phyloP scores from a whole-genome alignment of 2,888 invertebrate genomes.

The Lasioglossum vierecki region DNA sequence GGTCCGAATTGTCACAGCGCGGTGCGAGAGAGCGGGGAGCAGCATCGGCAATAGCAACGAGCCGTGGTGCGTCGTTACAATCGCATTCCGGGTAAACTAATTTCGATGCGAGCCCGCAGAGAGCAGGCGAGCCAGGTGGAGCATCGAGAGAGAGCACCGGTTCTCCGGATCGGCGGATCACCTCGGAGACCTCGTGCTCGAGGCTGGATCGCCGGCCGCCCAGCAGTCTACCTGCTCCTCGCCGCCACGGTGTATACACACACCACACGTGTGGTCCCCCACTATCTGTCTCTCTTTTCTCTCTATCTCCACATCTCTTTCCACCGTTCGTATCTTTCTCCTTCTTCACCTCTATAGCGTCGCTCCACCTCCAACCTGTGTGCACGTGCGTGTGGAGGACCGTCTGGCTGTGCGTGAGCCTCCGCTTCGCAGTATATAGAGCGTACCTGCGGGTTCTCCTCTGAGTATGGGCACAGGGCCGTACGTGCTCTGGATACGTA shows the following conservation, averaged over 20 bases:
- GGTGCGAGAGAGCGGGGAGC: background rate
- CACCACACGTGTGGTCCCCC: slow-evolving; percentile 77
- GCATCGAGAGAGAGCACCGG: slow-evolving; percentile 60
- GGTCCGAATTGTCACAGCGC: slow-evolving; percentile 15
- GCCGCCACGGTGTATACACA: slow-evolving; percentile 70
- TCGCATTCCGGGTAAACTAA: slow-evolving; percentile 62
- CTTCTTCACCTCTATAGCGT: slow-evolving; percentile 40
- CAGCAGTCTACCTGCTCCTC: slow-evolving; percentile 81
- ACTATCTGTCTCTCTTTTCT: slow-evolving; percentile 43
- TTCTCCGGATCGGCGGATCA: slow-evolving; percentile 64
- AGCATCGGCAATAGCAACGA: background rate
- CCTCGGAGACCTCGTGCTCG: slow-evolving; percentile 63
- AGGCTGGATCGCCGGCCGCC: slow-evolving; percentile 75
- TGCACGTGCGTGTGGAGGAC: slow-evolving; percentile 57
- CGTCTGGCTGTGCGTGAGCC: slow-evolving; percentile 53
- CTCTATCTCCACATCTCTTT: background rate
- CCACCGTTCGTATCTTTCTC: background rate
- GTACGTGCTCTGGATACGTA: slow-evolving; percentile 83
- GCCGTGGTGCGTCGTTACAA: slow-evolving; percentile 24
- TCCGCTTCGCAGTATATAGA: slow-evolving; percentile 64
- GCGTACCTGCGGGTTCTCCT: slow-evolving; percentile 68
- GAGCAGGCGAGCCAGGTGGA: slow-evolving; percentile 45
- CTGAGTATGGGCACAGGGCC: slow-evolving; percentile 82
- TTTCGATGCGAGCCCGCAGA: slow-evolving; percentile 49
- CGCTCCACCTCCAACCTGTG: slow-evolving; percentile 62